Percentiles rank a stretch among this genome's conserved stretches.
phyloP scores from a whole-genome alignment of 1,140 invertebrate genomes.

The Triops longicaudatus region DNA sequence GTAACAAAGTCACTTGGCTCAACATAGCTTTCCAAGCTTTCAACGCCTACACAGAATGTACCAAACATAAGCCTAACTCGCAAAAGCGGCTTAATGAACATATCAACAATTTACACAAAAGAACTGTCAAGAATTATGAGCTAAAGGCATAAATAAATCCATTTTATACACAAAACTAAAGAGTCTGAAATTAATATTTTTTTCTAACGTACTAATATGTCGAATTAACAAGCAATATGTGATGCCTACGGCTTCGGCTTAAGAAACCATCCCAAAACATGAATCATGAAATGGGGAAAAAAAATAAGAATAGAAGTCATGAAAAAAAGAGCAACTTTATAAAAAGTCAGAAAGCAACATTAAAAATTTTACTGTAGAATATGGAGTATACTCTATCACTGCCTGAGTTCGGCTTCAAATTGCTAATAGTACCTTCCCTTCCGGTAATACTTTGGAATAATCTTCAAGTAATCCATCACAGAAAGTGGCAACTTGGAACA shows the following conservation, averaged over 20 bases:
- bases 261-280: too few relatives aligned
- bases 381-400: not conserved
- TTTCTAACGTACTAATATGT: not conserved
- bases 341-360: too few relatives aligned
- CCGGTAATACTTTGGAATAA: not conserved
- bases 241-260: not conserved
- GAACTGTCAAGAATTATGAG: not conserved
- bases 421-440: not conserved
- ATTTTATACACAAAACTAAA: too few relatives aligned
- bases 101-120: not conserved
- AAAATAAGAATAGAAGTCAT: too few relatives aligned
- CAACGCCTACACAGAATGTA: constrained; percentile 35
- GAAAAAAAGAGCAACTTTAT: too few relatives aligned
- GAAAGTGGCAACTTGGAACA: constrained; percentile 18
- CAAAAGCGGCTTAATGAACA: constrained; percentile 30
- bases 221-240: not conserved
- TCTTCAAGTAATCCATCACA: not conserved
- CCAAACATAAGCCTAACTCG: constrained; percentile 46
- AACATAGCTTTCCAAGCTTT: constrained; percentile 53
- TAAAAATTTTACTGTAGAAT: too few relatives aligned
- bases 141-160: too few relatives aligned
- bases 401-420: not conserved
- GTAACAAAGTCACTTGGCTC: constrained; percentile 41
- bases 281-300: too few relatives aligned
- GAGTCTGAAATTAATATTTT: too few relatives aligned